Evolutionary conservation across 2,888 invertebrate species (phyloP), one percentile per base, ranked within the genome.

Genomic region (Exocentrus adspersus): DNA sequence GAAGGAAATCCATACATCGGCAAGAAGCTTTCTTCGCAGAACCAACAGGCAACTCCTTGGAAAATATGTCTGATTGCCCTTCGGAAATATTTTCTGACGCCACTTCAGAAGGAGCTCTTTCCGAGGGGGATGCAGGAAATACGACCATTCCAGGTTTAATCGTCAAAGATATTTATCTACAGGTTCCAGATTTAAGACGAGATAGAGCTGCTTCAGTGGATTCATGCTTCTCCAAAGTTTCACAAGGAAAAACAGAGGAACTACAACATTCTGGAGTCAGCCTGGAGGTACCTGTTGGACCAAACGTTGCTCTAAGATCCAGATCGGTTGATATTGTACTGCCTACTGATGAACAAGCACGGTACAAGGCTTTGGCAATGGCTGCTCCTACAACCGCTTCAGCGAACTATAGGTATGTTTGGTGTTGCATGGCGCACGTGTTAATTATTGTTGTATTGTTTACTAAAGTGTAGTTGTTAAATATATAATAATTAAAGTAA

Each of bases 171-270:
- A 82, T 82, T 37, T 78, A 79, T 65, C 72, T 79, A 7, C 88
- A 92, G 62, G 94, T 94, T 65, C 94, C 94, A 41, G 93, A 94
- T 76, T 81, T 94, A 70, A 92, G 90, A 79, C 87, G 94, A 20
- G 94, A 94, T 79, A 88, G 94, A 14, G 94, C 94, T 14, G 94
- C 93, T 28, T 94, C 94, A 0, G 93, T 95, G 1, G 94, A 94
- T 80, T 93, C 94, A 14, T 92, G 93, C 78, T 94, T 94, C 81
- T 89, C 92, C 62, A 91, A 92, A 83, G 87, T 91, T 54, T 90
- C 92, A 50, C 87, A 88, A 68, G 88, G 88, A 59, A 88, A 91
- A 80, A 89, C 91, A 16, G 90, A 90, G 75, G 90, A 92, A 77
- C 78, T 92, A 69, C 85, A 87, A 72, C 88, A 90, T 74, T 88